Evolutionary conservation across 2,113 vertebrate species (phyloP).

Genomic region (Aviceda subcristata): DNA sequence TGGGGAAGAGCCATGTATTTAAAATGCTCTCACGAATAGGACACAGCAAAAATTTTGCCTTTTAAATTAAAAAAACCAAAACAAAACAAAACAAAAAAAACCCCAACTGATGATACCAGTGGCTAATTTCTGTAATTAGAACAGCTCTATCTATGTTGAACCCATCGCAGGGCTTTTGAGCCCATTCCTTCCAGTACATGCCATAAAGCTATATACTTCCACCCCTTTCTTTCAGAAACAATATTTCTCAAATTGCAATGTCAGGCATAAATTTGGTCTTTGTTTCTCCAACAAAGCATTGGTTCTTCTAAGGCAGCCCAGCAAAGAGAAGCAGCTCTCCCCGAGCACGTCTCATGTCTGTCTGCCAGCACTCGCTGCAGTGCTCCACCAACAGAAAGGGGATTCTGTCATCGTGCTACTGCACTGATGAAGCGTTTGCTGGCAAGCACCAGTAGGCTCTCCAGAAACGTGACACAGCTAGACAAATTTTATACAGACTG

Average conservation of each 20-base stretch:
- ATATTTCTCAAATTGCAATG: neutral
- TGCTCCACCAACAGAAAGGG: neutral
- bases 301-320: neutral
- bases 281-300: neutral
- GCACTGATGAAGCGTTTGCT: slow-evolving; percentile 17
- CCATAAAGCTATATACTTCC: neutral
- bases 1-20: neutral
- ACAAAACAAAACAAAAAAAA: too few species aligned
- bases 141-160: neutral
- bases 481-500: slow-evolving; percentile 16
- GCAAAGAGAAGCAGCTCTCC: neutral
- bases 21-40: neutral
- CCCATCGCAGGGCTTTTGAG: neutral
- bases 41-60: neutral
- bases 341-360: neutral
- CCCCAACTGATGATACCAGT: accelerated
- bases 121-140: neutral
- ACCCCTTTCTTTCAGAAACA: neutral
- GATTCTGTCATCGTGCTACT: neutral
- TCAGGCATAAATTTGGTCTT: neutral
- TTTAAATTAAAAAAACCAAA: neutral
- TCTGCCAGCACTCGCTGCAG: neutral
- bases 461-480: neutral
- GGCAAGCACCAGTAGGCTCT: slow-evolving; percentile 1
- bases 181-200: neutral